phyloP scores from a whole-genome alignment of 2,797 vertebrate species.

The Macropodus opercularis region DNA sequence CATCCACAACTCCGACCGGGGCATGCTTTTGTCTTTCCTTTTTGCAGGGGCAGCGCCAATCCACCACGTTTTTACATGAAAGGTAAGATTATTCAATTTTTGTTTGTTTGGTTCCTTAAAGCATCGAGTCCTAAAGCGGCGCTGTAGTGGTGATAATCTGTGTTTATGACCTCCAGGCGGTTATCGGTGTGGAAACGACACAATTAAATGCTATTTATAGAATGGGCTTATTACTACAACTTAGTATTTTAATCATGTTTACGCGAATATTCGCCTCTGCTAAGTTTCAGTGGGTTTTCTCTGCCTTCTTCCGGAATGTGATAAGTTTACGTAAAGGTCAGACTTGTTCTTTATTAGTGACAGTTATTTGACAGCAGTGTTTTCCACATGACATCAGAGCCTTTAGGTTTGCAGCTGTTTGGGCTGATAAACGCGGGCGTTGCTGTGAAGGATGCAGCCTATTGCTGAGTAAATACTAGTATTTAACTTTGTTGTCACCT shows the following conservation, averaged over 20 bases:
- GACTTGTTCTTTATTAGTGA: not conserved
- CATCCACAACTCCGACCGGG: constrained; percentile 34
- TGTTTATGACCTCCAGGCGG: constrained; percentile 16
- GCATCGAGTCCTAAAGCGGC: constrained; percentile 20
- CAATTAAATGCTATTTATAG: not conserved
- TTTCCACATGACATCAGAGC: constrained; percentile 17
- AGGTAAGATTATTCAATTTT: constrained; percentile 61
- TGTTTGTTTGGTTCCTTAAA: not conserved
- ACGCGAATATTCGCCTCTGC: constrained; percentile 14
- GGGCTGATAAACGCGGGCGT: constrained; percentile 8
- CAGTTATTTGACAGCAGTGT: constrained; percentile 1
- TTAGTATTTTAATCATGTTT: constrained; percentile 11
- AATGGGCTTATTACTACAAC: constrained; percentile 9
- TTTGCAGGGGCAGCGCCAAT: constrained; percentile 11
- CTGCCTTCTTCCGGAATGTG: not conserved
- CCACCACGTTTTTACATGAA: constrained; percentile 14
- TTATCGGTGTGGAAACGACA: constrained; percentile 9
- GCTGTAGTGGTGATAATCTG: constrained; percentile 1
- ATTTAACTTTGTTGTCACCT: not conserved
- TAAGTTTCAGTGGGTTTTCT: constrained; percentile 34
- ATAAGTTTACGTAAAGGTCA: constrained; percentile 2
- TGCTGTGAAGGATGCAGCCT: constrained; percentile 2
- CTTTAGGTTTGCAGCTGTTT: not conserved
- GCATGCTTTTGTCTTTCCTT: constrained; percentile 8
- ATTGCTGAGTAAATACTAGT: constrained; percentile 14